phyloP scores from a whole-genome alignment of 2,888 invertebrate species.

The Zaprionus lineosus region DNA sequence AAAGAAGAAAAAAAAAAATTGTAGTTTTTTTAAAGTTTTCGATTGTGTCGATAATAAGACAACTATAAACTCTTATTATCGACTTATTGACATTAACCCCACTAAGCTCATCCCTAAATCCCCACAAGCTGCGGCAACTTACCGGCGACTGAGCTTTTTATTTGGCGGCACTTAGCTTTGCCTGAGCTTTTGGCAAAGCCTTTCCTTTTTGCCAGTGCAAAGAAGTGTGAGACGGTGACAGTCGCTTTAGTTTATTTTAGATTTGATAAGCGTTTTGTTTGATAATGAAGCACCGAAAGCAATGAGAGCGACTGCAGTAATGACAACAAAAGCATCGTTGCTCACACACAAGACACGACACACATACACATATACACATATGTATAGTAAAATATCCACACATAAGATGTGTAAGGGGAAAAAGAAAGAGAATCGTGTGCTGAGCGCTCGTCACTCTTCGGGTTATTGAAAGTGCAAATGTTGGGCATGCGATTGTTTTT shows the following conservation, averaged over 20 bases:
- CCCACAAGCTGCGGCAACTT: too few species aligned
- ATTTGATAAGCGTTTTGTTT: slow-evolving; percentile 38
- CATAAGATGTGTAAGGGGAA: too few species aligned
- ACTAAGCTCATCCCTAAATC: too few species aligned
- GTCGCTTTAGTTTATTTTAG: slow-evolving; percentile 42
- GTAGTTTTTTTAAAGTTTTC: too few species aligned
- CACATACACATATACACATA: neutral
- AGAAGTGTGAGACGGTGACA: slow-evolving; percentile 35
- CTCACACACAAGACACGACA: slow-evolving; percentile 7
- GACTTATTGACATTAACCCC: too few species aligned
- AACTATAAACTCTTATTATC: too few species aligned
- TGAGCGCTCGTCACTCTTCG: slow-evolving; percentile 12
- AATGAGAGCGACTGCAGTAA: slow-evolving; percentile 23
- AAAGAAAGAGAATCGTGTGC: slow-evolving; percentile 11
- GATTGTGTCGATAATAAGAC: too few species aligned
- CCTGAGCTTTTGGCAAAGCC: slow-evolving; percentile 32
- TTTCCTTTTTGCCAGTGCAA: slow-evolving; percentile 42
- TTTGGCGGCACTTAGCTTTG: slow-evolving; percentile 13
- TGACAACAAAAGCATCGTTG: slow-evolving; percentile 35
- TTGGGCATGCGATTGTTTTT: slow-evolving; percentile 27
- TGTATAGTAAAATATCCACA: slow-evolving; percentile 12
- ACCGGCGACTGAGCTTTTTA: too few species aligned
- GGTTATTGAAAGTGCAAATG: slow-evolving; percentile 57
- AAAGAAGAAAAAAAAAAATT: too few species aligned
- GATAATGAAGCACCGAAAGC: slow-evolving; percentile 37